Evolutionary conservation across 2,888 invertebrate species (phyloP), one percentile per base, ranked within the genome.

Genomic region (Bombylius major): DNA sequence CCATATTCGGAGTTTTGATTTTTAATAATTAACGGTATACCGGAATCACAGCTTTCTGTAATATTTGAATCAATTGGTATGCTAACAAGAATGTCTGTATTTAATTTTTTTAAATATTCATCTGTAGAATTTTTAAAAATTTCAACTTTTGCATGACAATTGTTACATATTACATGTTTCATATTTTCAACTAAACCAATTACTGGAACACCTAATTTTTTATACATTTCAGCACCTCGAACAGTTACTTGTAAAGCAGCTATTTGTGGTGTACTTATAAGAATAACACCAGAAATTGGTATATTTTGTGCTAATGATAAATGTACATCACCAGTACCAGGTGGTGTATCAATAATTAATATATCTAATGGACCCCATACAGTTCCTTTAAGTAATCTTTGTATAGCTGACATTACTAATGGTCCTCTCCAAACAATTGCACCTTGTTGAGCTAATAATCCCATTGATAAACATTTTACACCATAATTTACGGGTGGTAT

Each of bases 381-480:
- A n/a, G 94, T 91, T 63, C 91, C 87, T 61, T 87, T 78, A 39
- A 95, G 78, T 34, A 97, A 75, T 63, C 87, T 83, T 63, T 95
- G 87, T 56, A 97, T 71, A 0, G 96, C 96, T 60, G 89, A 90
- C 95, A 96, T 97, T 53, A 97, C 95, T 86, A 97, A 89, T 31
- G 95, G 80, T 0, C 97, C 97, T 61, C 97, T 81, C 97, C 97
- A 98, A 39, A 97, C 86, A 11, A 95, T 84, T 0, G 97, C 88
- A 9, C 87, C 82, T 60, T 84, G 84, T 58, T 90, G 84, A 4
- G 93, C 86, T 31, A 97, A 75, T 69, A 95, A 85, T 5, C 95
- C 96, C 89, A 97, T 95, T 5, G 96, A 97, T 86, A 97, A 89
- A 67, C 95, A 96, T 81, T 95, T 93, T 4, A 97, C 81, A 54